Base-by-base conservation (phyloP, 1,140 invertebrate species). In the Cotesia typhae region DNA sequence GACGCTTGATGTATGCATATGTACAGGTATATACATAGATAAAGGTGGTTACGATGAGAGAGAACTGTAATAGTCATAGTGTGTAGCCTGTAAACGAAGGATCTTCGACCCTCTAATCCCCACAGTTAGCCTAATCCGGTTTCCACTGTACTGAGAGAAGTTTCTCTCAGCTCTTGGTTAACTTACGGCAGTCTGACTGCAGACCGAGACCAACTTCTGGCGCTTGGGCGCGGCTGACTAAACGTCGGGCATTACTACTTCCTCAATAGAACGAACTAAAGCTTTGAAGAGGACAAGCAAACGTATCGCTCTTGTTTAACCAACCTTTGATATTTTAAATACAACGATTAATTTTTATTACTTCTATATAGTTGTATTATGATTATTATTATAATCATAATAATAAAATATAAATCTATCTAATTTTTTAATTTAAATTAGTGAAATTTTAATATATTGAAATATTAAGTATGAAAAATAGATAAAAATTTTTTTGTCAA, bases 111-210 rank as follows among this genome's bases (percentile, higher is more conserved):
- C 55, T 67, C 69, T 71, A 71, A 74, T 71, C 69, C 69, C 41
- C 73, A 47, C 5, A 63, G 73, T 74, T 71, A 74, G 63, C 69
- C 73, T 74, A 71, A 74, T 74, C 69, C 69, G 73, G 61, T 74
- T 74, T 67, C 67, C 63, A 59, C 35, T 63, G 57, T 20, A 28
- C 28, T 28, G 1, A n/a, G n/a, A n/a, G 2, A 71, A 74, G 64
- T 67, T 74, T 71, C 51, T 63, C 38, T 37, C 41, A 47, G 35
- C 47, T 70, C 41, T 66, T 14, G 64, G 68, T 74, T 74, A 74
- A 74, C 67, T 70, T 68, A 74, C 72, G 72, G 37, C 20, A 70
- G 64, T 70, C 69, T 47, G 67, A 65, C 51, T 71, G 55, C 69
- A 35, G 64, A 53, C 68, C 60, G 64, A 35, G 64, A 53, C 68